These are phyloP conservation scores for Thrips palmi DNA, from an alignment of 1,140 invertebrate species.

Conservation along the genomic window DNA sequence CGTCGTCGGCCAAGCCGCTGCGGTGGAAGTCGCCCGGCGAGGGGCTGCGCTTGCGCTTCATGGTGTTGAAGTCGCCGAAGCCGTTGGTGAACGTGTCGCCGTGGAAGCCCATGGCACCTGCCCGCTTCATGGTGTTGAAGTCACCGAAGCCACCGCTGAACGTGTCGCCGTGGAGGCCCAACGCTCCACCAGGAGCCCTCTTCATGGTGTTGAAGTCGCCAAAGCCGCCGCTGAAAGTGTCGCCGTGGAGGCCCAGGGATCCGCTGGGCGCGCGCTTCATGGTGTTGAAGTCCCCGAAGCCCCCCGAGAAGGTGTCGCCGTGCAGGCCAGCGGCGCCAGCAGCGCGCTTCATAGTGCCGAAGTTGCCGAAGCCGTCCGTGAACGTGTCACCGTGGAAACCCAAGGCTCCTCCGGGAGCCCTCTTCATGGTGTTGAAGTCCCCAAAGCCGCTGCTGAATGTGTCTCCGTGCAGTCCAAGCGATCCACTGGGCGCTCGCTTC, in stretches of 20 bases:
- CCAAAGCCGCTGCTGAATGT: conserved; percentile 27
- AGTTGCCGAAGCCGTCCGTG: conserved; percentile 22
- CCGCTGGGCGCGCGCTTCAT: conserved; percentile 21
- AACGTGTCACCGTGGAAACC: conserved; percentile 23
- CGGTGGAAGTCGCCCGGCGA: too few relatives aligned
- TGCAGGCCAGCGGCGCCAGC: conserved; percentile 21
- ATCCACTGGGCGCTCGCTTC: conserved; percentile 20
- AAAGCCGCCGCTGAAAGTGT: conserved; percentile 23
- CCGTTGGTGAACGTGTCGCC: conserved; percentile 25
- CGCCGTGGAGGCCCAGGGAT: conserved; percentile 18
- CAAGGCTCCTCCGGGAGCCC: conserved; percentile 17
- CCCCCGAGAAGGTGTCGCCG: conserved; percentile 25
- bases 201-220: conserved; percentile 25
- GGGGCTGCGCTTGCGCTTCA: too few relatives aligned
- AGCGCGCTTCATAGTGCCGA: conserved; percentile 22
- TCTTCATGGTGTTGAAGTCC: conserved; percentile 24
- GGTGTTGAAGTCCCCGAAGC: conserved; percentile 26
- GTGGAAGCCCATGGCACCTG: conserved; percentile 18
- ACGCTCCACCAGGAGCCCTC: conserved; percentile 15
- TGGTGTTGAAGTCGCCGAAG: conserved; percentile 28
- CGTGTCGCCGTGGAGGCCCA: conserved; percentile 19
- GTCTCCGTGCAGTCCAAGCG: conserved; percentile 25
- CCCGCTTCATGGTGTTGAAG: conserved; percentile 17
- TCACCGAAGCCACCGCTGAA: conserved; percentile 20
- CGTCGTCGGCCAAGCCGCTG: too few relatives aligned